Conservation (phyloP, 2,113 vertebrate genomes). For the Sinocyclocheilus anophthalmus region DNA sequence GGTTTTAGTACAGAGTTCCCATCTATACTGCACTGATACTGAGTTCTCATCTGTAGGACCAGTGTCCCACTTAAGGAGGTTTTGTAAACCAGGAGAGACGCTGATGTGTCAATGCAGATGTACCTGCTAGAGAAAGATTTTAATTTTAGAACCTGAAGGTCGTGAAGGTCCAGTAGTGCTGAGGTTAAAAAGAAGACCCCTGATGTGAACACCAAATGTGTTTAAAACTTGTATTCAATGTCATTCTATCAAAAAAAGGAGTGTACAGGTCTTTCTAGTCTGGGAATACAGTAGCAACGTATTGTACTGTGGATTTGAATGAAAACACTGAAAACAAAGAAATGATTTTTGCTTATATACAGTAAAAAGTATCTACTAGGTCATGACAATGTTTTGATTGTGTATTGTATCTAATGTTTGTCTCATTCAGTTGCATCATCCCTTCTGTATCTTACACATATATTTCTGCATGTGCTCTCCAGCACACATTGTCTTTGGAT, state of each 20-base stretch:
- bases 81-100: background rate
- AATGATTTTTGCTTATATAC: background rate
- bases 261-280: background rate
- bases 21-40: background rate
- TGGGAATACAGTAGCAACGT: background rate
- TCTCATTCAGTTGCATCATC: slow-evolving; percentile 17
- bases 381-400: slow-evolving; percentile 1
- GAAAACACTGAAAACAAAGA: background rate
- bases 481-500: slow-evolving; percentile 27
- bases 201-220: slow-evolving; percentile 6
- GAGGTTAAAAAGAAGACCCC: background rate
- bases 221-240: background rate
- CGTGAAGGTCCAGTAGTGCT: background rate
- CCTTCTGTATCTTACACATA: slow-evolving; percentile 4
- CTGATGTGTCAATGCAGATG: slow-evolving; percentile 34
- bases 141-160: slow-evolving; percentile 25
- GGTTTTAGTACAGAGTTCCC: background rate
- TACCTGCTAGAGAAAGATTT: background rate
- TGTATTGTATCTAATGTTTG: slow-evolving; percentile 24
- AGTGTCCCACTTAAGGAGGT: background rate
- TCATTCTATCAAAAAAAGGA: background rate
- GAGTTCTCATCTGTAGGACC: slow-evolving; percentile 5
- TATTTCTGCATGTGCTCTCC: slow-evolving; percentile 47
- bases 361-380: slow-evolving; percentile 4
- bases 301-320: background rate